phyloP scores from a whole-genome alignment of 2,888 invertebrate genomes.

The Pogonocherus hispidulus region DNA sequence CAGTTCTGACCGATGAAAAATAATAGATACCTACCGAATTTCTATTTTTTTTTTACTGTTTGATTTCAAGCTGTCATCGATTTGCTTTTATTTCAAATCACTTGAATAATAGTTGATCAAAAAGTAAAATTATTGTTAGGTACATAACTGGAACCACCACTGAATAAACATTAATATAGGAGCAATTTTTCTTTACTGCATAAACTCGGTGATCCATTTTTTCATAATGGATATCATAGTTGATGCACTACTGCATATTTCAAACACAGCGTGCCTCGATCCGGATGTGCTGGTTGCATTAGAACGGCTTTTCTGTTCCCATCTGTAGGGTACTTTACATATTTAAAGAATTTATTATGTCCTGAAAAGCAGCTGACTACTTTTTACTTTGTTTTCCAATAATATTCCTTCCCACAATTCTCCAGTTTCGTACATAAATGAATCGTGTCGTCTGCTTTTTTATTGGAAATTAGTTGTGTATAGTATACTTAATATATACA shows the following conservation, averaged over 20 bases:
- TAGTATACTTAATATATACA: no score
- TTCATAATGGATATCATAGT: slow-evolving; percentile 10
- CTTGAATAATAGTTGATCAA: no score
- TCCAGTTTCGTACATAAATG: no score
- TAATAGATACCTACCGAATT: no score
- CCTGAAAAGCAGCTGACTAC: slow-evolving; percentile 26
- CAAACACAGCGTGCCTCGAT: slow-evolving; percentile 25
- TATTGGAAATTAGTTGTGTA: no score
- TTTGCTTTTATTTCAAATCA: no score
- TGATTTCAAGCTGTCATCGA: no score
- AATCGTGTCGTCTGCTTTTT: no score
- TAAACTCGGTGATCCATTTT: not conserved
- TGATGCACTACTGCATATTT: slow-evolving; percentile 43
- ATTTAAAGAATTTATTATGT: slow-evolving; percentile 42
- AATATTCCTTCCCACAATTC: not conserved
- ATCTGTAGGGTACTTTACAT: slow-evolving; percentile 33
- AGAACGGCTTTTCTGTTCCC: slow-evolving; percentile 29
- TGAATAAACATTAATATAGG: not conserved
- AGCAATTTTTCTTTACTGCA: not conserved
- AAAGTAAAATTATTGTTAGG: not conserved
- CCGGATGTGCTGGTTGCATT: slow-evolving; percentile 16
- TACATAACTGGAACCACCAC: not conserved
- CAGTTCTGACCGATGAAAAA: no score
- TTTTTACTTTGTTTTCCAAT: slow-evolving; percentile 22
- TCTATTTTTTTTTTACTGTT: no score